Base-by-base conservation (phyloP, 1,140 invertebrate genomes). In the Laupala kohalensis region DNA sequence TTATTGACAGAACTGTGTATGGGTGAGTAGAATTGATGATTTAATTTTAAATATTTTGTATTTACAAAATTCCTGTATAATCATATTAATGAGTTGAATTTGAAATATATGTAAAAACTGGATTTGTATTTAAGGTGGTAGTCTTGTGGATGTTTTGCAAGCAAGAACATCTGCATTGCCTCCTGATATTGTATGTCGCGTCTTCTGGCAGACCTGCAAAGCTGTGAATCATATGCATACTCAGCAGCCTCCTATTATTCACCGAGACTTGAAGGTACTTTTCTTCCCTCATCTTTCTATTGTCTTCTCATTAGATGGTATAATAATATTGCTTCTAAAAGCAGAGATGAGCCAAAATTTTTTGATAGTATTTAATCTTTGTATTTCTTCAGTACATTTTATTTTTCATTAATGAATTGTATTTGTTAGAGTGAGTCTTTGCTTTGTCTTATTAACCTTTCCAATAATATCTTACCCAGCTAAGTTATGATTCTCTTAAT, bases 211-310 rank as follows among this genome's bases (percentile, higher is more conserved):
- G 82, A 90, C 92, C 70, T 93, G 92, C 74, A 86, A 86, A 74
- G 93, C 95, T 27, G 91, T 98, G 9, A 88, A 94, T 75, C 93
- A 97, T 79, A 93, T 99, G 92, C 97, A 99, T 79, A 87, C 83
- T 67, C 94, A 96, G 81, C 84, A 86, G 66, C 92, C 94, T 13
- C 91, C 95, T 4, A 90, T 98, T 71, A 88, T 93, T 64, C 96
- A 99, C 83, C 84, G 96, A 77, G 97, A 99, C 85, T 88, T 98
- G 74, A 96, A 95, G 81, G 84, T 94, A 25, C n/a, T n/a, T n/a
- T n/a, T n/a, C n/a, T n/a, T n/a, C n/a, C n/a, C n/a, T n/a, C n/a
- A n/a, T n/a, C n/a, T n/a, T n/a, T n/a, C n/a, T n/a, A n/a, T n/a
- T n/a, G n/a, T n/a, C n/a, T n/a, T n/a, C n/a, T n/a, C n/a, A n/a